Evolutionary conservation across 2,797 vertebrate species (phyloP), one percentile per base, ranked within the genome.

Genomic region (Cottoperca gobio): DNA sequence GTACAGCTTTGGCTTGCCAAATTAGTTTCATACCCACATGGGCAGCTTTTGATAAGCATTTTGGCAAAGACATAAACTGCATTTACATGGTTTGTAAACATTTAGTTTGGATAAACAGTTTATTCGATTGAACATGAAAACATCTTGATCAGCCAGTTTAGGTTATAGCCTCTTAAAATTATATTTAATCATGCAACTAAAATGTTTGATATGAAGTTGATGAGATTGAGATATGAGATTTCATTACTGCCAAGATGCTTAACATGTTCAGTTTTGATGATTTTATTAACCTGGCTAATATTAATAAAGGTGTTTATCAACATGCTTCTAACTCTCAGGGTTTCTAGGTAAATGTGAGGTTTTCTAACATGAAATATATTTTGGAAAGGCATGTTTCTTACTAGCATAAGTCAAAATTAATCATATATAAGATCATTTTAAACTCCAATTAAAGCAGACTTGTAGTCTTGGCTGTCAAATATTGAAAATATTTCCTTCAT

Each of bases 1-100:
- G 12, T 26, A 1, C 37, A 43, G 52, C 59, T 70, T 31, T 67
- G 60, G 59, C 59, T 63, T 39, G 67, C 45, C 42, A 65, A 40
- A 63, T 42, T 8, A 19, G 21, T 48, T 55, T 39, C 45, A 50
- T 55, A 40, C 26, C 60, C 50, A 54, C 45, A 24, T 3, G 5
- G 2, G 12, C 16, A 64, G 26, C 14, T 23, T 39, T 17, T 28
- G 19, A 62, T 35, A 42, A 46, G 33, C 31, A 23, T 3, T 37
- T 3, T 11, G 9, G 1, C 0, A 16, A 17, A 46, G n/a, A 60
- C 39, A 40, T 43, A 68, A 63, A 68, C 42, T 46, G 23, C 24
- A 33, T 64, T 24, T 31, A 0, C 4, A 12, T 16, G 26, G 0
- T 31, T 53, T 45, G 19, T 52, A 63, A 33, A 59, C 24, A 26